A percentile compares a stretch with the other conserved stretches of the same genome.
These are phyloP conservation scores for Helicolenus hilgendorfi DNA, from an alignment of 2,797 vertebrate genomes.

Conservation along the genomic window DNA sequence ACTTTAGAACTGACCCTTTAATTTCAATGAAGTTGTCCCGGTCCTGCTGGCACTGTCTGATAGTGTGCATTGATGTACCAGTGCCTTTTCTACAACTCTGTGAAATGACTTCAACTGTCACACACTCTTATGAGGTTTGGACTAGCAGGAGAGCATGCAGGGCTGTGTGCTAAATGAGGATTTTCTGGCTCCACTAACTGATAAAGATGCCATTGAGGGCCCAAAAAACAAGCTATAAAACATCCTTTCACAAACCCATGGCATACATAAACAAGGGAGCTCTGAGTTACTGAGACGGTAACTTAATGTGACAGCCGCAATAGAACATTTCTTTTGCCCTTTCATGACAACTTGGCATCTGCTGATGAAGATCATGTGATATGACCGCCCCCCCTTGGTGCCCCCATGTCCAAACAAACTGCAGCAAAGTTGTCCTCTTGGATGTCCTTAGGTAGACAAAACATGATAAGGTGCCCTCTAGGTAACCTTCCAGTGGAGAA, in stretches of 20 bases:
- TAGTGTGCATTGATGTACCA: neutral
- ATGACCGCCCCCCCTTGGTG: no score
- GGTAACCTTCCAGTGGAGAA: no score
- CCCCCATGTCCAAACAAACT: no score
- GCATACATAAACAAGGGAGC: neutral
- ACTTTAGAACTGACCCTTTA: neutral
- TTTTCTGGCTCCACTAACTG: neutral
- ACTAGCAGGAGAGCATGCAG: neutral
- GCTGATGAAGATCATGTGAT: neutral
- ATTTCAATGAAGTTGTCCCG: neutral
- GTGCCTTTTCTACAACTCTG: neutral
- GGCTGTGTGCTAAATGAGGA: constrained; percentile 1
- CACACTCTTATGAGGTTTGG: neutral
- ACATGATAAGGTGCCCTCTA: no score
- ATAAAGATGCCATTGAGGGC: neutral
- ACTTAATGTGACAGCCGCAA: neutral
- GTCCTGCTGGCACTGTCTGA: neutral
- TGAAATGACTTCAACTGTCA: neutral
- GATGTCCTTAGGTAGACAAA: no score
- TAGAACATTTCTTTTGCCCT: neutral
- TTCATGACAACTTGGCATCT: neutral
- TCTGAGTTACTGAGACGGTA: neutral
- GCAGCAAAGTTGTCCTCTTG: no score
- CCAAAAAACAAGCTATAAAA: neutral
- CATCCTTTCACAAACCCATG: neutral